Evolutionary conservation across 1,140 invertebrate species (phyloP).

Genomic region (Drosophila kikkawai): DNA sequence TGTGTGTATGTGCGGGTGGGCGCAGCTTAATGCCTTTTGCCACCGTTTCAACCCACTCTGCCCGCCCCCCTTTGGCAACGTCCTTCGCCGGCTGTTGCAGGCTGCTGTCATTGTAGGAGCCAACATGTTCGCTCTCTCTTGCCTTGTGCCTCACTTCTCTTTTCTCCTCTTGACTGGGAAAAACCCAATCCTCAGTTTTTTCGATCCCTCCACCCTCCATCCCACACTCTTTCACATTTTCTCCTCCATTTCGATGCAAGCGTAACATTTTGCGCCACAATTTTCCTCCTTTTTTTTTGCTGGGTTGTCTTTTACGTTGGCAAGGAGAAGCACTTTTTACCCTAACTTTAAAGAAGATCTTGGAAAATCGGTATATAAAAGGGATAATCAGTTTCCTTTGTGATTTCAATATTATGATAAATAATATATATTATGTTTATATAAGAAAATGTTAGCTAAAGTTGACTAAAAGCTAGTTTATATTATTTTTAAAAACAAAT

Average conservation of each 20-base stretch:
- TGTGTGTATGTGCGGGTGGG: conserved; percentile 35
- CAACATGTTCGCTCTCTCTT: conserved; percentile 50
- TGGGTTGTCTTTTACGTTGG: conserved; percentile 54
- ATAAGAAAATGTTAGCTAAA: no score
- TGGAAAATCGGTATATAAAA: background rate
- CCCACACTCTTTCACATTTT: conserved; percentile 1
- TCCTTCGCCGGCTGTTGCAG: conserved; percentile 75
- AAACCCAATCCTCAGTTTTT: conserved; percentile 36
- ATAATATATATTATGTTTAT: background rate
- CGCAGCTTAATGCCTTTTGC: conserved; percentile 78
- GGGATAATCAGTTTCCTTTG: background rate
- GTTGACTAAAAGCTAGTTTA: no score
- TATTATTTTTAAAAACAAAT: no score
- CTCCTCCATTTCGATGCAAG: conserved; percentile 55
- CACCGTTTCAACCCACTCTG: conserved; percentile 30
- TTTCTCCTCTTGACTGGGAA: conserved; percentile 9
- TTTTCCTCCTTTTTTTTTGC: conserved; percentile 45
- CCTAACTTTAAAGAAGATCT: background rate
- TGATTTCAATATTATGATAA: background rate
- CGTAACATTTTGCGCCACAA: conserved; percentile 77
- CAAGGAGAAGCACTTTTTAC: conserved; percentile 45
- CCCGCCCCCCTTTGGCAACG: conserved; percentile 25
- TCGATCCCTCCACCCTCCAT: background rate
- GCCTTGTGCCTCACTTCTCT: background rate
- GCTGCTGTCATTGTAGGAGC: conserved; percentile 76